Conservation (phyloP, 2,113 vertebrate species). For the Vulpes vulpes region DNA sequence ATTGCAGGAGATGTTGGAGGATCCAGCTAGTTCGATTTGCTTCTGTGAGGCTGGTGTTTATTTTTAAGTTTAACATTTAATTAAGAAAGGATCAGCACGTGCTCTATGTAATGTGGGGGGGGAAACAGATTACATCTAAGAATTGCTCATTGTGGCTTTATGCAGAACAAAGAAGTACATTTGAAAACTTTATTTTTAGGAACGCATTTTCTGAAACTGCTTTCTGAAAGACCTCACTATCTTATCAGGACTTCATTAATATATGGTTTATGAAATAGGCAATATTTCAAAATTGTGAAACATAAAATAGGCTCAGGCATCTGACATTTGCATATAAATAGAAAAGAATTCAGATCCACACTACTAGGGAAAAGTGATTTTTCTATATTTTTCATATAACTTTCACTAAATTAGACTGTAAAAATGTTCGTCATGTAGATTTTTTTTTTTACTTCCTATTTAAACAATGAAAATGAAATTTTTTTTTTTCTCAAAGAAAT, state of each 20-base stretch:
- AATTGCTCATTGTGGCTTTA: slow-evolving; percentile 34
- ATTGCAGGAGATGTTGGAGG: not conserved
- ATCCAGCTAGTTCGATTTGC: not conserved
- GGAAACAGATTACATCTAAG: not conserved
- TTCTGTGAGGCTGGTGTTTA: not conserved
- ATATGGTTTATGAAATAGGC: slow-evolving; percentile 63
- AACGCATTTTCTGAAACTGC: not conserved
- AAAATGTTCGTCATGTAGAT: slow-evolving; percentile 77
- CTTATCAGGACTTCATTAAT: slow-evolving; percentile 65
- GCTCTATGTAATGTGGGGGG: not conserved
- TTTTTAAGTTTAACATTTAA: not conserved
- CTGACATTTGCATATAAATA: slow-evolving; percentile 84
- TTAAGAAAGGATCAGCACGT: not conserved
- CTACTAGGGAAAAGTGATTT: slow-evolving; percentile 70
- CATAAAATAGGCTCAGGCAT: slow-evolving; percentile 31
- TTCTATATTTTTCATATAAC: slow-evolving; percentile 77
- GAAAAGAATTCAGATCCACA: slow-evolving; percentile 63
- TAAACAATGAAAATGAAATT: slow-evolving; percentile 71
- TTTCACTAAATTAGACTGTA: slow-evolving; percentile 81
- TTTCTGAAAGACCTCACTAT: not conserved
- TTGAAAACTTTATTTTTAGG: not conserved
- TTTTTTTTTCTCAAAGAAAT: not conserved
- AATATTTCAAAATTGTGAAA: slow-evolving; percentile 73
- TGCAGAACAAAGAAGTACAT: not conserved
- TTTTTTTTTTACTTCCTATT: slow-evolving; percentile 69